Evolutionary conservation across 2,113 vertebrate species (phyloP).

Genomic region (Melanerpes formicivorus): DNA sequence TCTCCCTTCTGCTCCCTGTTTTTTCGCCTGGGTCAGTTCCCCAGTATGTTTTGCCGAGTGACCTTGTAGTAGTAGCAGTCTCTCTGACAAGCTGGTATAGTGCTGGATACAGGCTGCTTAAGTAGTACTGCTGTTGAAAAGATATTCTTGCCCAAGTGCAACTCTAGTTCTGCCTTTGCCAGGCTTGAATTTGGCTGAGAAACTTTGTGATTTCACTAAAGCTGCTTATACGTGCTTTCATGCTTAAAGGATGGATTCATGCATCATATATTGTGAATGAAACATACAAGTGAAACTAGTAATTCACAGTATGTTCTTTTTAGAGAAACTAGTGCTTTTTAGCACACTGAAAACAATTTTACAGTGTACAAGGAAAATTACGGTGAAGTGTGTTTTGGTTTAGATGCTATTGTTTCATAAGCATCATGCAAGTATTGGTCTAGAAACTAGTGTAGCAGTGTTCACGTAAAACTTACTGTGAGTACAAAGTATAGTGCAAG

Average conservation of each 20-base stretch:
- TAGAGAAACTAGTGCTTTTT: background rate
- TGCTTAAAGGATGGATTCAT: background rate
- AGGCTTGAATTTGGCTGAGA: background rate
- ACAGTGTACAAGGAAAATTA: background rate
- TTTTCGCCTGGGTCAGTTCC: background rate
- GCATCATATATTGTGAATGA: background rate
- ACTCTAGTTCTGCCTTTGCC: background rate
- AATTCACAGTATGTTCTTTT: background rate
- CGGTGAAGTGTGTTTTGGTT: background rate
- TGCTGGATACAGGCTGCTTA: background rate
- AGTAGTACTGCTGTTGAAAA: background rate
- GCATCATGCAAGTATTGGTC: background rate
- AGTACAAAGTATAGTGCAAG: background rate
- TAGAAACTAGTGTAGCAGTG: background rate
- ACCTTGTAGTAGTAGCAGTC: background rate
- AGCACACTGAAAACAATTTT: background rate
- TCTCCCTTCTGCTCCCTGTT: accelerated
- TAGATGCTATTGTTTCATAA: background rate
- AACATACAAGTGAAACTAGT: background rate
- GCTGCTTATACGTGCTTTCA: conserved; percentile 3
- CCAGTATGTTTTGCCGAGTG: background rate
- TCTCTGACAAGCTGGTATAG: background rate
- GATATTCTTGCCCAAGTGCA: background rate
- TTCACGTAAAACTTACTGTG: background rate
- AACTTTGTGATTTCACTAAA: conserved; percentile 7